Evolutionary conservation across 2,888 invertebrate species (phyloP).

Genomic region (Lithophane leautieri): DNA sequence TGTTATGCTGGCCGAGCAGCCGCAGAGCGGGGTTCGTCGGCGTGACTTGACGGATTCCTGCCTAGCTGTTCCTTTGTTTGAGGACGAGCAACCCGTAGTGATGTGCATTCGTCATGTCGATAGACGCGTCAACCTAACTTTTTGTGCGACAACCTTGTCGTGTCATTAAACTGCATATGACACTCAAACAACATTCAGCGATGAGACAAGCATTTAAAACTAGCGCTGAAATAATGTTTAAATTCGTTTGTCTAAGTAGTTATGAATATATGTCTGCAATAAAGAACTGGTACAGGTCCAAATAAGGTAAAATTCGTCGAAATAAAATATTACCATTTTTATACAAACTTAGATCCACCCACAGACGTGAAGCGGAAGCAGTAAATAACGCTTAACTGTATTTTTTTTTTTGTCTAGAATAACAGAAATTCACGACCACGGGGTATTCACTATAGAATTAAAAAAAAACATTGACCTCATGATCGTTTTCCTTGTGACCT

Average conservation of each 20-base stretch:
- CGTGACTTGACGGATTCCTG: slow-evolving; percentile 88
- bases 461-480: slow-evolving; percentile 24
- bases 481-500: neutral
- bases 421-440: slow-evolving; percentile 23
- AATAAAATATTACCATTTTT: slow-evolving; percentile 45
- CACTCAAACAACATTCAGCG: slow-evolving; percentile 48
- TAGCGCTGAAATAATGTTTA: slow-evolving; percentile 34
- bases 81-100: slow-evolving; percentile 75
- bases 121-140: slow-evolving; percentile 47
- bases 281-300: slow-evolving; percentile 35
- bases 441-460: neutral
- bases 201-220: slow-evolving; percentile 38
- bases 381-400: slow-evolving; percentile 43
- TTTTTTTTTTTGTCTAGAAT: slow-evolving; percentile 24
- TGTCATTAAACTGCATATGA: slow-evolving; percentile 62
- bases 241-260: slow-evolving; percentile 22
- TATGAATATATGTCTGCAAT: slow-evolving; percentile 30
- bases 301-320: slow-evolving; percentile 39
- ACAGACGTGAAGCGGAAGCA: slow-evolving; percentile 47
- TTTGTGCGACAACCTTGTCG: slow-evolving; percentile 58
- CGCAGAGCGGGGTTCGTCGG: slow-evolving; percentile 71
- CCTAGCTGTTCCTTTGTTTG: slow-evolving; percentile 82
- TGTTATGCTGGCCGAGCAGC: slow-evolving; percentile 72
- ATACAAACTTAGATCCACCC: slow-evolving; percentile 37
- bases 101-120: slow-evolving; percentile 68